phyloP scores from a whole-genome alignment of 1,140 invertebrate species.

The Manduca sexta region DNA sequence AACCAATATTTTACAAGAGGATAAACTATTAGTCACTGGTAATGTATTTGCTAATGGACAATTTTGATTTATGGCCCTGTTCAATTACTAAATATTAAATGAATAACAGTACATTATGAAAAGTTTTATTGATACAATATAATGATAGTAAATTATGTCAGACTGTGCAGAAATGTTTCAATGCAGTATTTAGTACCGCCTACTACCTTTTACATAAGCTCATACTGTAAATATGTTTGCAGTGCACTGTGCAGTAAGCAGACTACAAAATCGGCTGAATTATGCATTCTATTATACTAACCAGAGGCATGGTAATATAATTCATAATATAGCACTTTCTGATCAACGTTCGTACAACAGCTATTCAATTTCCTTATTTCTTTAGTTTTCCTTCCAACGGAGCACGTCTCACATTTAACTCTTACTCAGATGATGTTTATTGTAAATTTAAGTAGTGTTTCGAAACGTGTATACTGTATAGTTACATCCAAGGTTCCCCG shows the following conservation, averaged over 20 bases:
- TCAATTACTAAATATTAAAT: conserved; percentile 27
- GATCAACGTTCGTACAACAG: no score
- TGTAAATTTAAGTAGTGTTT: conserved; percentile 28
- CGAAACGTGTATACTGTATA: conserved; percentile 23
- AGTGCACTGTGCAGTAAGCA: no score
- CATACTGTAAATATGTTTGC: no score
- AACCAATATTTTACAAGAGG: not conserved
- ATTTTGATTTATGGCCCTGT: conserved; percentile 37
- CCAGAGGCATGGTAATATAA: no score
- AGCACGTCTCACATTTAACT: conserved; percentile 1
- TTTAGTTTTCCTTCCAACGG: no score
- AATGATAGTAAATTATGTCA: not conserved
- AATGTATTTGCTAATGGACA: conserved; percentile 37
- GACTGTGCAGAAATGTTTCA: conserved; percentile 14
- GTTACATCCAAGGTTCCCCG: conserved; percentile 27
- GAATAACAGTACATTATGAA: conserved; percentile 35
- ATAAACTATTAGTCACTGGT: not conserved
- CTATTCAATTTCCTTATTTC: no score
- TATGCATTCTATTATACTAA: no score
- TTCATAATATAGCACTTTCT: no score
- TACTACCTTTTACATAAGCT: not conserved
- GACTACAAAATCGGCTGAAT: no score
- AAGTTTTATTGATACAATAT: conserved; percentile 22
- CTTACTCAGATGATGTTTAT: conserved; percentile 23
- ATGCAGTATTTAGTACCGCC: no score